phyloP scores from a whole-genome alignment of 92 coral and sea anemone species.

The Pocillopora grandis region DNA sequence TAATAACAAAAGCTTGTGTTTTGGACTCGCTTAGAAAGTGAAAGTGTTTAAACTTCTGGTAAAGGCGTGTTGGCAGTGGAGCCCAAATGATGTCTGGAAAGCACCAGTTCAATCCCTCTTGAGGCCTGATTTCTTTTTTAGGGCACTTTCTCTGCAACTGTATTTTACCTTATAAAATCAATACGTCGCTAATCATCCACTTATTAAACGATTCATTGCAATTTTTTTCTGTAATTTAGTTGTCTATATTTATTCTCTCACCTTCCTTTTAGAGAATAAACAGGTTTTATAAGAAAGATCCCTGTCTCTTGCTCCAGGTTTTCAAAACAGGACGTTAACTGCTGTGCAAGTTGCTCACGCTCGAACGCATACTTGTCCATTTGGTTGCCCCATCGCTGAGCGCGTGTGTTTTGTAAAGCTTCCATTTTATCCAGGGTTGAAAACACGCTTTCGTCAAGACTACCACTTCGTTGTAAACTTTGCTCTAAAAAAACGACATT shows the following conservation, averaged over 20 bases:
- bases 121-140: too few species aligned
- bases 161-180: too few species aligned
- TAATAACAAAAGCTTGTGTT: too few species aligned
- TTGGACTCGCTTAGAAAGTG: too few species aligned
- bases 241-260: constrained; percentile 9
- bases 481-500: constrained; percentile 55
- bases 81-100: too few species aligned
- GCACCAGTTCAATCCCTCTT: too few species aligned
- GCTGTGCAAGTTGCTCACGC: constrained; percentile 72
- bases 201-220: too few species aligned
- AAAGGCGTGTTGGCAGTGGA: too few species aligned
- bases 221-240: too few species aligned
- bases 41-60: too few species aligned
- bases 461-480: constrained; percentile 55
- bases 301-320: constrained; percentile 89
- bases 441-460: constrained; percentile 68
- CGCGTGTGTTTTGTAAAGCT: constrained; percentile 76
- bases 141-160: too few species aligned
- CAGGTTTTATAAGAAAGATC: constrained; percentile 96
- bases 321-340: constrained; percentile 79
- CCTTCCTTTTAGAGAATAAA: constrained; percentile 84
- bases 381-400: constrained; percentile 87
- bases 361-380: constrained; percentile 75
- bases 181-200: too few species aligned
- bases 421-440: constrained; percentile 86